A percentile compares a stretch with the other conserved stretches of the same genome.
phyloP scores from a whole-genome alignment of 1,140 invertebrate genomes.

The Bombus breviceps region DNA sequence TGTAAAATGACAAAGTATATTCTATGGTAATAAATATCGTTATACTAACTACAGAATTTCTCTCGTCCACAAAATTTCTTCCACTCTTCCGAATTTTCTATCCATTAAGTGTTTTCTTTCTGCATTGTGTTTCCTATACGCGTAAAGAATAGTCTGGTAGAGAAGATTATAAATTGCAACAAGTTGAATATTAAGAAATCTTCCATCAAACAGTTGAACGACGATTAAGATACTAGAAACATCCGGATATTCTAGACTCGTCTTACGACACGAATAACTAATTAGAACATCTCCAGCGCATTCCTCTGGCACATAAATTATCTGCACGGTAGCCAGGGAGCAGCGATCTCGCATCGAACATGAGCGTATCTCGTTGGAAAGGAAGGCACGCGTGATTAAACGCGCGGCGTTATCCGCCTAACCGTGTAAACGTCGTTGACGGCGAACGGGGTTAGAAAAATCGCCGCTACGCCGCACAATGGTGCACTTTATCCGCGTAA shows the following conservation, averaged over 20 bases:
- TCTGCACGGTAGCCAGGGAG: not conserved
- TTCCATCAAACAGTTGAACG: not conserved
- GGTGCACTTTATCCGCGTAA: conserved; percentile 81
- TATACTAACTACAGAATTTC: too few species aligned
- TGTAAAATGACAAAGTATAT: not conserved
- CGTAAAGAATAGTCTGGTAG: not conserved
- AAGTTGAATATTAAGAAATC: not conserved
- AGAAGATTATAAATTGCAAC: not conserved
- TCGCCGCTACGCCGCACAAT: conserved; percentile 77
- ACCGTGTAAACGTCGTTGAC: conserved; percentile 57
- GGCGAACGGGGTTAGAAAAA: conserved; percentile 78
- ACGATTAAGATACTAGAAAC: not conserved
- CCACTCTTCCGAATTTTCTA: not conserved
- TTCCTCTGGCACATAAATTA: not conserved
- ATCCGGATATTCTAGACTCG: too few species aligned
- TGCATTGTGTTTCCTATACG: not conserved
- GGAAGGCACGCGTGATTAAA: conserved; percentile 58
- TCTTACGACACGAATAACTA: not conserved
- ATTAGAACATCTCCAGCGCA: conserved; percentile 7
- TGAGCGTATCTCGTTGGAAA: conserved; percentile 14
- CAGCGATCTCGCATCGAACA: not conserved
- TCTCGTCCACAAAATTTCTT: not conserved
- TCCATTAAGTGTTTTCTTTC: not conserved
- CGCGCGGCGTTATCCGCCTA: conserved; percentile 60
- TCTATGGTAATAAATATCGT: too few species aligned